A percentile compares a stretch with the other conserved stretches of the same genome.
Conservation (phyloP, 2,888 invertebrate genomes). For the Endotricha flammealis region DNA sequence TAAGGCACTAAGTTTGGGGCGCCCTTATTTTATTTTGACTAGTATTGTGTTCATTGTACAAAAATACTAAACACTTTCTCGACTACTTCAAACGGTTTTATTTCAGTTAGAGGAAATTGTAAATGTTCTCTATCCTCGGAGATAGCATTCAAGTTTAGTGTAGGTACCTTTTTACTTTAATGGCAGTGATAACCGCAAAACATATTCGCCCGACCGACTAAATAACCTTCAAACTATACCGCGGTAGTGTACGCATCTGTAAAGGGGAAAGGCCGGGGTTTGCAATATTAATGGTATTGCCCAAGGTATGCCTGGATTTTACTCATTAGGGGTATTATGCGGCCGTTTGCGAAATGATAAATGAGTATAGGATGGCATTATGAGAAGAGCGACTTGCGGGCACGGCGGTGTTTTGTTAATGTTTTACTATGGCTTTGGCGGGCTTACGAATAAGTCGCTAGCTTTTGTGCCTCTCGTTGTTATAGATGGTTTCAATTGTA, state of each 20-base stretch:
- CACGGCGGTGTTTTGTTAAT: slow-evolving; percentile 54
- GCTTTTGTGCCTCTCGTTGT: slow-evolving; percentile 24
- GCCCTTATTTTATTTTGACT: too few relatives aligned
- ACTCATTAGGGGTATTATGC: slow-evolving; percentile 74
- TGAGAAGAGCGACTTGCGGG: slow-evolving; percentile 46
- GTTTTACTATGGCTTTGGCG: slow-evolving; percentile 47
- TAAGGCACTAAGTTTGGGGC: too few relatives aligned
- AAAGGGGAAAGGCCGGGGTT: slow-evolving; percentile 47
- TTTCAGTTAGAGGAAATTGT: neutral
- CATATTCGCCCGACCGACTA: slow-evolving; percentile 12
- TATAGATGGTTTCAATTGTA: slow-evolving; percentile 27
- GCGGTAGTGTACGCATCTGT: slow-evolving; percentile 29
- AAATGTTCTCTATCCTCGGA: neutral
- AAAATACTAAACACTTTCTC: too few relatives aligned
- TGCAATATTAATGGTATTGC: slow-evolving; percentile 70
- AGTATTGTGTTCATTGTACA: too few relatives aligned
- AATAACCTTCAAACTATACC: slow-evolving; percentile 33
- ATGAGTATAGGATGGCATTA: slow-evolving; percentile 58
- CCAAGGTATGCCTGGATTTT: slow-evolving; percentile 74
- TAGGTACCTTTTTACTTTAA: slow-evolving; percentile 13
- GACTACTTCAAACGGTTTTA: neutral
- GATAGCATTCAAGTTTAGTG: too few relatives aligned
- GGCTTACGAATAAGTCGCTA: slow-evolving; percentile 32
- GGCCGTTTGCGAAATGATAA: slow-evolving; percentile 71
- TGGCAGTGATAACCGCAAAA: slow-evolving; percentile 7